Conservation (phyloP, 2,888 invertebrate species). For the Lithodes maja region DNA sequence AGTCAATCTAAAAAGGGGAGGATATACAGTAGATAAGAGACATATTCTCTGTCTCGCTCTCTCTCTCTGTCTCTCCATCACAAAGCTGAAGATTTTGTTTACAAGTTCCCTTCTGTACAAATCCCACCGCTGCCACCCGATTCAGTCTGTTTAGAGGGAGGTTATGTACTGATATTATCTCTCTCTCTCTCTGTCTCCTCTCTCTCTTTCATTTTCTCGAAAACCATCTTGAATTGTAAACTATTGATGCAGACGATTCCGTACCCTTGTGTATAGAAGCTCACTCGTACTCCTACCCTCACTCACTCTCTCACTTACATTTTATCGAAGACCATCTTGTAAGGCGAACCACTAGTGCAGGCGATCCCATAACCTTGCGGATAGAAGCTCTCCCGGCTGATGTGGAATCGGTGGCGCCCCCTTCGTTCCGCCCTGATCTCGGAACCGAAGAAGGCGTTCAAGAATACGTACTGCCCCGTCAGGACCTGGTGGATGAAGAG, state of each 20-base stretch:
- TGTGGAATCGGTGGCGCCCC: conserved; percentile 1
- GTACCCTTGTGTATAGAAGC: no score
- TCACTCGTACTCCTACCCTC: no score
- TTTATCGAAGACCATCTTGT: conserved; percentile 3
- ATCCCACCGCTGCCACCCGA: background rate
- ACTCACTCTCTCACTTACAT: background rate
- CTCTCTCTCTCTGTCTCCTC: no score
- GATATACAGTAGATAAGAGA: no score
- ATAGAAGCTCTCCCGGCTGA: conserved; percentile 14
- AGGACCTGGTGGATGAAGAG: background rate
- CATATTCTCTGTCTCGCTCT: no score
- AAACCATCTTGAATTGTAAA: no score
- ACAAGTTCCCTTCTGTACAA: background rate
- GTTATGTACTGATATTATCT: no score
- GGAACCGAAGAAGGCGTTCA: background rate
- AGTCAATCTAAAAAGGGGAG: background rate
- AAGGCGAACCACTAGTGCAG: conserved; percentile 27
- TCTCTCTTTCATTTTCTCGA: no score
- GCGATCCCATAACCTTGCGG: conserved; percentile 25
- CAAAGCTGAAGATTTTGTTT: no score
- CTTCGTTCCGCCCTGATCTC: background rate
- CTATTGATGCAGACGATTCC: no score
- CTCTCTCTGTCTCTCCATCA: no score
- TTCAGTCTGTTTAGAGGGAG: background rate
- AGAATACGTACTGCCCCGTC: background rate